Conservation (phyloP, 2,113 vertebrate genomes). For the Bombycilla garrulus region DNA sequence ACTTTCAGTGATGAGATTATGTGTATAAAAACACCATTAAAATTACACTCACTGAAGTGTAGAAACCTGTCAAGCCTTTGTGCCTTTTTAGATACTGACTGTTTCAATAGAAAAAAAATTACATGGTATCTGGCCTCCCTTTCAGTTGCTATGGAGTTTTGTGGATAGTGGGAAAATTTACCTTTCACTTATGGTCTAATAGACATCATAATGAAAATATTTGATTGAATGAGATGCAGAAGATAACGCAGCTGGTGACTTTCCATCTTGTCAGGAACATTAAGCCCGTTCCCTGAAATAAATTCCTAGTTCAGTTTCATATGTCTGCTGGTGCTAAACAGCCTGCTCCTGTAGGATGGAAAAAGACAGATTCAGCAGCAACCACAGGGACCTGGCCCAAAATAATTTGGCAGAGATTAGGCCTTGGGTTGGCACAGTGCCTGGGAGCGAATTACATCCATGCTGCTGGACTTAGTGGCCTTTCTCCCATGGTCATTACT, state of each 20-base stretch:
- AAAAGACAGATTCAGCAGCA: slow-evolving; percentile 38
- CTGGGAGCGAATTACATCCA: background rate
- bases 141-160: background rate
- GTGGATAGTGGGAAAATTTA: background rate
- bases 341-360: background rate
- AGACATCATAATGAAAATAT: background rate
- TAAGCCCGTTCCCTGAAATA: background rate
- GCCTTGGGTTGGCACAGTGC: background rate
- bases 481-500: background rate
- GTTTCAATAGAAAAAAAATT: background rate
- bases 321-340: background rate
- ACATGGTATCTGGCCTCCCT: background rate
- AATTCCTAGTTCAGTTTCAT: background rate
- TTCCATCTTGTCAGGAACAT: background rate
- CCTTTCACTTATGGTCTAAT: background rate
- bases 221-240: background rate
- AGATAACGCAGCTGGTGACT: background rate
- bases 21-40: background rate
- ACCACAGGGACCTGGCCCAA: slow-evolving; percentile 9
- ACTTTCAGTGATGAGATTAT: background rate
- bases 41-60: background rate
- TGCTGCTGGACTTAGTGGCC: background rate
- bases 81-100: background rate
- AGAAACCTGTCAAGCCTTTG: background rate
- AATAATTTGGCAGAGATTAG: background rate